Evolutionary conservation across 2,888 invertebrate species (phyloP), one percentile per base, ranked within the genome.

Genomic region (Aphidoletes aphidimyza): DNA sequence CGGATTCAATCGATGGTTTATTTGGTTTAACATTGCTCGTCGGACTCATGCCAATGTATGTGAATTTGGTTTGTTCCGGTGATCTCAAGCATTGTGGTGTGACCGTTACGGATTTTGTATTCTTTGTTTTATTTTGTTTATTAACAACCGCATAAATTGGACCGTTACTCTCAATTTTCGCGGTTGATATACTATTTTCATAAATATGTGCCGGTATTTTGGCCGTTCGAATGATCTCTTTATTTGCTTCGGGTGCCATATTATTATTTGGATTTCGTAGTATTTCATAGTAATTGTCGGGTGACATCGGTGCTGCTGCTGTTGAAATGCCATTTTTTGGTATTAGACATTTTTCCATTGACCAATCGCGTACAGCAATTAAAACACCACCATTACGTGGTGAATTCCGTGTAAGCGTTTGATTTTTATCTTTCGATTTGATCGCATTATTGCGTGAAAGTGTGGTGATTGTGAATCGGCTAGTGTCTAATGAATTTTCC

Each of bases 301-400:
- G 45, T 42, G 84, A 85, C 84, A 84, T 47, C 19, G 34, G 22
- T 6, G 3, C 45, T 17, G 17, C 69, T n/a, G 9, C 1, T 30
- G n/a, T n/a, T 37, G 19, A n/a, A 37, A 22, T 2, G 8, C n/a
- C 36, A n/a, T 81, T 69, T 8, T 47, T 37, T 47, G 42, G 42
- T 49, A 47, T n/a, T 19, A 11, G 36, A 42, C 34, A 6, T 37
- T 81, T 81, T 37, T 81, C 37, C 81, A 81, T 81, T 81, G 92
- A 91, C 93, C 93, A 93, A 87, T 93, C 93, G n/a, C 92, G 92
- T 0, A 93, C 93, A 0, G 93, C 93, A 86, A 93, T 92, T 89
- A 93, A 92, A 17, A 93, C 92, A 6, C 92, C 92, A 37, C 93
- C 92, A 84, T 92, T n/a, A n/a, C n/a, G n/a, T n/a, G n/a, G n/a